phyloP scores from a whole-genome alignment of 2,888 invertebrate species.

The Hipparchia semele region DNA sequence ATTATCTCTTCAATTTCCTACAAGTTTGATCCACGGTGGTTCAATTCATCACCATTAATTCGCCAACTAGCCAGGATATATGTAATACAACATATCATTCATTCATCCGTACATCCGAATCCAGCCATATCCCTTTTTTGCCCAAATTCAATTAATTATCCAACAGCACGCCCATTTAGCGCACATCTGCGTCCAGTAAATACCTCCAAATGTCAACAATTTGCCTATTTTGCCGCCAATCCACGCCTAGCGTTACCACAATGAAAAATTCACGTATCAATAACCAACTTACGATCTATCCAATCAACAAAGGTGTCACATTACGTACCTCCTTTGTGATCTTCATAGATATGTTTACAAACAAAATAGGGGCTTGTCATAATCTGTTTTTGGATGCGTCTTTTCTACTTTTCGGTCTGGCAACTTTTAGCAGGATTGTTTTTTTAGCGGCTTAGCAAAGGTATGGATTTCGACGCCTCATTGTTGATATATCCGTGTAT shows the following conservation, averaged over 20 bases:
- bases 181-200: slow-evolving; percentile 64
- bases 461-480: slow-evolving; percentile 80
- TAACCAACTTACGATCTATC: slow-evolving; percentile 67
- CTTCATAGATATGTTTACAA: slow-evolving; percentile 73
- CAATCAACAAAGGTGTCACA: slow-evolving; percentile 79
- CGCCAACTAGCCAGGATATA: not conserved
- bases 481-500: slow-evolving; percentile 72
- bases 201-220: slow-evolving; percentile 73
- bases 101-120: slow-evolving; percentile 56
- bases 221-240: slow-evolving; percentile 72
- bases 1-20: not conserved
- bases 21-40: not conserved
- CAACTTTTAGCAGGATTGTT: slow-evolving; percentile 65
- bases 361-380: slow-evolving; percentile 81
- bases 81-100: slow-evolving; percentile 21
- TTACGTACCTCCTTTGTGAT: slow-evolving; percentile 70
- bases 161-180: slow-evolving; percentile 50
- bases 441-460: slow-evolving; percentile 57
- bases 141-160: slow-evolving; percentile 56
- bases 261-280: slow-evolving; percentile 69
- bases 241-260: slow-evolving; percentile 58
- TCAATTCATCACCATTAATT: not conserved
- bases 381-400: slow-evolving; percentile 78
- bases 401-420: slow-evolving; percentile 75
- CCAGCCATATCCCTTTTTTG: slow-evolving; percentile 41